phyloP scores from a whole-genome alignment of 2,888 invertebrate genomes.

The Phengaris alcon region DNA sequence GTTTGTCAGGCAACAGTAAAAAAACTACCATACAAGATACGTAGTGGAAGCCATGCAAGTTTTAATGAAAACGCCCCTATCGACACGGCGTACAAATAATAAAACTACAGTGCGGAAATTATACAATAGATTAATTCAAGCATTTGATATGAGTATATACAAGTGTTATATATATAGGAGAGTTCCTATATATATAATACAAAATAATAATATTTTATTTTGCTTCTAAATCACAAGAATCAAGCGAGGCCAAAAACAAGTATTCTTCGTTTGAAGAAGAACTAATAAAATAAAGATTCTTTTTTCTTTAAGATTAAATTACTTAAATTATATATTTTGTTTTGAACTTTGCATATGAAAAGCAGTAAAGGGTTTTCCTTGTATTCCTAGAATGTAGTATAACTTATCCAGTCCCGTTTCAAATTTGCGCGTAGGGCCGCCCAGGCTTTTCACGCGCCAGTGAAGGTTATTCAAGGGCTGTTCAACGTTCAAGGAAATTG shows the following conservation, averaged over 20 bases:
- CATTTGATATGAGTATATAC: too few relatives aligned
- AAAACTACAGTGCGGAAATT: conserved; percentile 27
- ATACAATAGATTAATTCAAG: conserved; percentile 7
- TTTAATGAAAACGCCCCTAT: conserved; percentile 67
- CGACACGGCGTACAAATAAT: conserved; percentile 1
- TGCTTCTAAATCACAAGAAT: too few relatives aligned
- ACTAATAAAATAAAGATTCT: not conserved
- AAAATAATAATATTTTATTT: not conserved
- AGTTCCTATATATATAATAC: not conserved
- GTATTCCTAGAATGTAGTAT: not conserved
- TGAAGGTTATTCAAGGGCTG: conserved; percentile 60
- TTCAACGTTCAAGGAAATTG: conserved; percentile 66
- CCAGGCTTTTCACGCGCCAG: conserved; percentile 55
- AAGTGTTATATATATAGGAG: too few relatives aligned
- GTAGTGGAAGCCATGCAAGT: conserved; percentile 62
- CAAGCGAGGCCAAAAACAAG: too few relatives aligned
- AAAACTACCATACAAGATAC: conserved; percentile 20
- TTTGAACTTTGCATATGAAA: not conserved
- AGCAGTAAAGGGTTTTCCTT: not conserved
- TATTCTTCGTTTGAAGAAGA: not conserved
- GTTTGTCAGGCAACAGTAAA: conserved; percentile 3
- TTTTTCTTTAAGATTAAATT: too few relatives aligned
- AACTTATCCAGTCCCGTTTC: conserved; percentile 17
- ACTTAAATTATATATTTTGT: not conserved
- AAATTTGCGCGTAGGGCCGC: conserved; percentile 37